A percentile compares a stretch with the other conserved stretches of the same genome.
These are phyloP conservation scores for Malurus melanocephalus DNA, from an alignment of 2,113 vertebrate genomes.

Conservation along the genomic window DNA sequence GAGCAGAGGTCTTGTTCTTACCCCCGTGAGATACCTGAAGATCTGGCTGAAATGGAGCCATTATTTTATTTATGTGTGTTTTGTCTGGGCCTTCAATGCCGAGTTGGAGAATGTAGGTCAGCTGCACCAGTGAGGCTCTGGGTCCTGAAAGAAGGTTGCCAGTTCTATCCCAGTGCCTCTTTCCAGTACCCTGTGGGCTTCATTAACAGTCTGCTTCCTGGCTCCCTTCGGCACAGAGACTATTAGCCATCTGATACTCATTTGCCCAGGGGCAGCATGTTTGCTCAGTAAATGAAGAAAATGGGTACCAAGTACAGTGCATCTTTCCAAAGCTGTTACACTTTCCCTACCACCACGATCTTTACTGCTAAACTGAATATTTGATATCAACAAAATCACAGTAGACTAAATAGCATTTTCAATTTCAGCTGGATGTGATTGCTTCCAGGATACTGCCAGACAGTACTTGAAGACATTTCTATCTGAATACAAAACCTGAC, in stretches of 20 bases:
- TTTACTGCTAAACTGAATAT: neutral
- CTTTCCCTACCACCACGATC: neutral
- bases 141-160: neutral
- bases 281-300: neutral
- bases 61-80: neutral
- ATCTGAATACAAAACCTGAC: neutral
- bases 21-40: neutral
- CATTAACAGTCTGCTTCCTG: neutral
- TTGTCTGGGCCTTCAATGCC: neutral
- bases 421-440: neutral
- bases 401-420: neutral
- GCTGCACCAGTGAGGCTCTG: neutral
- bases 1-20: neutral
- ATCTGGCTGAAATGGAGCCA: rapidly evolving
- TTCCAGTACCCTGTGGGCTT: neutral
- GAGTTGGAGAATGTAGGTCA: neutral
- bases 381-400: neutral
- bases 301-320: rapidly evolving
- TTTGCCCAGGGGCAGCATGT: neutral
- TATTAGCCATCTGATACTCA: neutral
- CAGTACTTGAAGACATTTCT: neutral
- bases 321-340: neutral
- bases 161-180: neutral
- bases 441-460: neutral
- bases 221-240: neutral